Conservation (phyloP, 2,888 invertebrate species). For the Philopedon plagiatum region DNA sequence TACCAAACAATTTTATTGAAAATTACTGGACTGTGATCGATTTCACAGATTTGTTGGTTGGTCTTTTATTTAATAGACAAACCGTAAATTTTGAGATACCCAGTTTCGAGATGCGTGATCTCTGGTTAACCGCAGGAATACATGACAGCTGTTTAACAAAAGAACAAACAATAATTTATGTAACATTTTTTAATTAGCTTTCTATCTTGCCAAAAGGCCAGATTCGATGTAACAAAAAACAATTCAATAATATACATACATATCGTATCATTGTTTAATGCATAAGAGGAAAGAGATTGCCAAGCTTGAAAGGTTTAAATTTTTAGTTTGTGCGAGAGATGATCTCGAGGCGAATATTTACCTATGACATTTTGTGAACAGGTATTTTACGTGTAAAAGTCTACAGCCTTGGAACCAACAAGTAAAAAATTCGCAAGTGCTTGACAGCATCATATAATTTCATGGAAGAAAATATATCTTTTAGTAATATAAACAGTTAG, state of each 20-base stretch:
- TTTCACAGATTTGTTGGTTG: slow-evolving; percentile 12
- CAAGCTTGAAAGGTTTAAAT: not conserved
- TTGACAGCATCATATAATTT: too few relatives aligned
- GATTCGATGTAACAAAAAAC: not conserved
- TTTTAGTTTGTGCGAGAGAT: not conserved
- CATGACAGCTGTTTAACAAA: slow-evolving; percentile 1
- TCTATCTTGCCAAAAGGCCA: not conserved
- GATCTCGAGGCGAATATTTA: not conserved
- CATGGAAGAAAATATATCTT: too few relatives aligned
- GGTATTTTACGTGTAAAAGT: slow-evolving; percentile 37
- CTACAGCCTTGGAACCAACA: slow-evolving; percentile 29
- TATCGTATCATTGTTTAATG: too few relatives aligned
- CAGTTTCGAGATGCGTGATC: not conserved
- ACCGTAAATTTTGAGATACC: slow-evolving; percentile 9
- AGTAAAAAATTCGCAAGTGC: not conserved
- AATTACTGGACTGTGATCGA: slow-evolving; percentile 19
- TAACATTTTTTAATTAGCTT: not conserved
- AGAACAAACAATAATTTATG: not conserved
- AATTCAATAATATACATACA: too few relatives aligned
- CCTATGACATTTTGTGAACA: slow-evolving; percentile 38
- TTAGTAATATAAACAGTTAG: too few relatives aligned
- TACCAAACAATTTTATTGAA: slow-evolving; percentile 10
- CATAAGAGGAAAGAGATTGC: not conserved
- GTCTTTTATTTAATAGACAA: not conserved
- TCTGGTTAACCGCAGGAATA: not conserved